These are phyloP conservation scores for Drosophila histrio DNA, from an alignment of 2,888 invertebrate species.

Conservation along the genomic window DNA sequence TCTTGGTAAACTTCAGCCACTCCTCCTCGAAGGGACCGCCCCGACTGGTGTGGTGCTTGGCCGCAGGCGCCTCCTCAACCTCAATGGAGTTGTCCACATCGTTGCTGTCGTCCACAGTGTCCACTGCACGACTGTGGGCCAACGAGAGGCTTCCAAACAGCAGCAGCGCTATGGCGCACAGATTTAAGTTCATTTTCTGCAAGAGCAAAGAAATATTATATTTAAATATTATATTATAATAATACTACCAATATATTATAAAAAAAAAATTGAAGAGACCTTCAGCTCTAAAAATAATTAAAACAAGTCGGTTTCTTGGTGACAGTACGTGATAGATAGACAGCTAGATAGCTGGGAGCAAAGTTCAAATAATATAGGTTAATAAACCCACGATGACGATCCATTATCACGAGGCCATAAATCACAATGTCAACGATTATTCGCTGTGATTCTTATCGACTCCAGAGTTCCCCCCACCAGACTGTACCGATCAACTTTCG, in stretches of 20 bases:
- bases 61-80: conserved; percentile 34
- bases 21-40: conserved; percentile 65
- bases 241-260: no score
- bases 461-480: not conserved
- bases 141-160: conserved; percentile 74
- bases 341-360: conserved; percentile 5
- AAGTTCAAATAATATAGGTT: conserved; percentile 63
- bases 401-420: conserved; percentile 18
- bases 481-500: conserved; percentile 6
- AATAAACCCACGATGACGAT: conserved; percentile 55
- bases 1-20: conserved; percentile 84
- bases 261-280: no score
- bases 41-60: conserved; percentile 35
- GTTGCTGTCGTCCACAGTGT: conserved; percentile 71
- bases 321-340: conserved; percentile 1
- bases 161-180: conserved; percentile 82
- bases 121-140: conserved; percentile 81
- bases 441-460: not conserved
- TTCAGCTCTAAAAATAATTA: not conserved
- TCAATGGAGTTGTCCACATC: conserved; percentile 83
- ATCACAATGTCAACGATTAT: conserved; percentile 36
- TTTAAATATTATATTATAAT: no score
- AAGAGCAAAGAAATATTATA: no score
- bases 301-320: conserved; percentile 18
- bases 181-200: conserved; percentile 84